phyloP scores from a whole-genome alignment of 2,113 vertebrate genomes.

The Morone chrysops region DNA sequence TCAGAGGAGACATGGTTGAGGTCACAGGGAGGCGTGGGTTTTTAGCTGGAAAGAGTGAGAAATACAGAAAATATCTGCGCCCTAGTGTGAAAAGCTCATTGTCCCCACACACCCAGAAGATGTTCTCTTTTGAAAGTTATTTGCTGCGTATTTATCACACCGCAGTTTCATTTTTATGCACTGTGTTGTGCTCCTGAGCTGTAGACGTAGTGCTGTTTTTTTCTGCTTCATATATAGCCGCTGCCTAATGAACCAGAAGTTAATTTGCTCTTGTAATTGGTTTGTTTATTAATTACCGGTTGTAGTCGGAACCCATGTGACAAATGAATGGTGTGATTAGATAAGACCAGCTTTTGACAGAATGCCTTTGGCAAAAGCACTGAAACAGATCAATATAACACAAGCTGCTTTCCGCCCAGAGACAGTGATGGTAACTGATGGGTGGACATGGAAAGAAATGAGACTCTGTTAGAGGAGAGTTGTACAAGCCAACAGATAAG shows the following conservation, averaged over 20 bases:
- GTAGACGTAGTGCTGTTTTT: constrained; percentile 1
- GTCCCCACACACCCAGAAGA: constrained; percentile 25
- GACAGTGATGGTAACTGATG: constrained; percentile 59
- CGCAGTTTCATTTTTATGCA: constrained; percentile 19
- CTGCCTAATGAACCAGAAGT: constrained; percentile 62
- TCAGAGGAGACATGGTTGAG: constrained; percentile 53
- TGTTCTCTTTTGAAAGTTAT: constrained; percentile 42
- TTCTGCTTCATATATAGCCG: constrained; percentile 22
- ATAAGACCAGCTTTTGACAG: constrained; percentile 67
- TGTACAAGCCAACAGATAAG: not conserved
- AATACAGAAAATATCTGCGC: constrained; percentile 51
- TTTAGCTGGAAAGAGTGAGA: constrained; percentile 52
- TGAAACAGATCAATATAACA: constrained; percentile 71
- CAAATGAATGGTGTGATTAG: constrained; percentile 72
- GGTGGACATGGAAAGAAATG: constrained; percentile 49
- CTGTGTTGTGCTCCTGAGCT: not conserved
- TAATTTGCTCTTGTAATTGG: constrained; percentile 65
- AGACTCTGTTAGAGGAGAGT: constrained; percentile 16
- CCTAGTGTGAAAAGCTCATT: constrained; percentile 51
- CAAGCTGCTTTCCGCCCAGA: constrained; percentile 53
- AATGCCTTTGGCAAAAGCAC: constrained; percentile 55
- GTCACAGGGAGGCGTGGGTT: constrained; percentile 45
- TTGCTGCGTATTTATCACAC: constrained; percentile 14
- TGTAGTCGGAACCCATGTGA: constrained; percentile 54
- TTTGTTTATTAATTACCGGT: constrained; percentile 70